Evolutionary conservation across 2,113 vertebrate genomes (phyloP).

Genomic region (Phrynosoma blainvillii): DNA sequence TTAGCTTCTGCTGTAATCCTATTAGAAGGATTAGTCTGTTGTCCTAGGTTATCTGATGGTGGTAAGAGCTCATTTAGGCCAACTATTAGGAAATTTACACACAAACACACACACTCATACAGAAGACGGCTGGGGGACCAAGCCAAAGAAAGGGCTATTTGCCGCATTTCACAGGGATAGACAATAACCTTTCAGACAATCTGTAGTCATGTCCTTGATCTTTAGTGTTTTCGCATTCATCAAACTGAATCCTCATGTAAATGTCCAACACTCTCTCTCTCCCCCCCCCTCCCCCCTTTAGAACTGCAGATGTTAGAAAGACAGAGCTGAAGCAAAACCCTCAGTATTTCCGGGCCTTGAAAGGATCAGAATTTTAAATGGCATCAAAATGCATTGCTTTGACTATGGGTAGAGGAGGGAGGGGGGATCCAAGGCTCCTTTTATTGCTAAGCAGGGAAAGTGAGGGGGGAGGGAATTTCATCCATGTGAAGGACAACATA

Average conservation of each 20-base stretch:
- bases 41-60: conserved; percentile 76
- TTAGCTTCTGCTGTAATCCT: conserved; percentile 73
- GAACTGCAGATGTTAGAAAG: conserved; percentile 52
- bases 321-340: background rate
- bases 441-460: conserved; percentile 21
- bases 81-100: conserved; percentile 73
- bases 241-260: conserved; percentile 65
- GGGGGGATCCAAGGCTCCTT: background rate
- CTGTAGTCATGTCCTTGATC: conserved; percentile 52
- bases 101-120: conserved; percentile 32
- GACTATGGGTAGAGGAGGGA: conserved; percentile 38
- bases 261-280: conserved; percentile 58
- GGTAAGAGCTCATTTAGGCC: conserved; percentile 76
- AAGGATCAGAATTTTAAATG: conserved; percentile 65
- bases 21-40: conserved; percentile 78
- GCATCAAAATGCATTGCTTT: conserved; percentile 41
- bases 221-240: conserved; percentile 46
- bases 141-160: conserved; percentile 61
- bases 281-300: conserved; percentile 33
- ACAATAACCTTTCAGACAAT: conserved; percentile 57
- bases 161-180: conserved; percentile 52
- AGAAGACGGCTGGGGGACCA: background rate
- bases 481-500: conserved; percentile 53
- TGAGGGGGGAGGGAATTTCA: background rate
- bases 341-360: conserved; percentile 65